Conservation (phyloP, 2,888 invertebrate species). For the Lycaena phlaeas region DNA sequence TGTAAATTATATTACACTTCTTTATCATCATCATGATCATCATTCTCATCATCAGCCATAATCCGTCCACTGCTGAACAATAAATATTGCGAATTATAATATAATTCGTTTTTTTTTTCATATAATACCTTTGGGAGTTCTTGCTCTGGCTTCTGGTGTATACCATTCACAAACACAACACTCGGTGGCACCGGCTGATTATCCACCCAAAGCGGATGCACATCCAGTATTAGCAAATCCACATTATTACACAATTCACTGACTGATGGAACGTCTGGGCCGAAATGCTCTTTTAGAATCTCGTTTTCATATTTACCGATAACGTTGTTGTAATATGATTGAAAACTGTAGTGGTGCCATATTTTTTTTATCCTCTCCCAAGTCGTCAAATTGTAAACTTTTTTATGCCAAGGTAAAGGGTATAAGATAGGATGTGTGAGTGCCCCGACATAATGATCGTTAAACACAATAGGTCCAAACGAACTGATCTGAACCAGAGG, state of each 20-base stretch:
- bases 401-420: slow-evolving; percentile 17
- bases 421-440: slow-evolving; percentile 29
- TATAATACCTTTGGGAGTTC: slow-evolving; percentile 28
- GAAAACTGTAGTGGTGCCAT: slow-evolving; percentile 10
- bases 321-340: slow-evolving; percentile 6
- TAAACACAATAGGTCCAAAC: slow-evolving; percentile 19
- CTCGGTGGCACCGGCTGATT: slow-evolving; percentile 44
- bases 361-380: slow-evolving; percentile 21
- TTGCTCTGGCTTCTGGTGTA: slow-evolving; percentile 34
- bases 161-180: slow-evolving; percentile 46
- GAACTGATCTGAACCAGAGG: slow-evolving; percentile 39
- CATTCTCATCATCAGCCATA: too few relatives aligned
- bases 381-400: slow-evolving; percentile 22
- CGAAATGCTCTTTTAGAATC: slow-evolving; percentile 24
- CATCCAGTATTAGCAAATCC: slow-evolving; percentile 48
- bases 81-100: too few relatives aligned
- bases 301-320: slow-evolving; percentile 18
- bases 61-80: too few relatives aligned
- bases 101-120: too few relatives aligned
- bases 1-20: too few relatives aligned
- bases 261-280: slow-evolving; percentile 23
- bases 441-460: slow-evolving; percentile 23
- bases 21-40: too few relatives aligned
- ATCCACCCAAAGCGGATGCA: slow-evolving; percentile 37
- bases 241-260: slow-evolving; percentile 28